These are phyloP conservation scores for Oreochromis mossambicus DNA, from an alignment of 2,797 vertebrate species.

Conservation along the genomic window DNA sequence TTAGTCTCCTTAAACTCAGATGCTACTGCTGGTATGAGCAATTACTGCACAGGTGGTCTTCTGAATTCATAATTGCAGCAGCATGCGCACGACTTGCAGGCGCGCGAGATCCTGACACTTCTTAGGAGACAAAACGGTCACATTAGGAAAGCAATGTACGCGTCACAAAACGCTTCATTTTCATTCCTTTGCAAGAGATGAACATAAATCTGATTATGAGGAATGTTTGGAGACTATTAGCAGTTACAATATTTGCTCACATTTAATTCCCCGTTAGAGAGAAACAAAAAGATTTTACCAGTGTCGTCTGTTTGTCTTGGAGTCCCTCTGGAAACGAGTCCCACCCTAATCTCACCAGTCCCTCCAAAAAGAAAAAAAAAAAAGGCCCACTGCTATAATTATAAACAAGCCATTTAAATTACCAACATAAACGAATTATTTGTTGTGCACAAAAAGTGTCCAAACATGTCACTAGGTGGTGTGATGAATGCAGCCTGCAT, in stretches of 20 bases:
- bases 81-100: not conserved
- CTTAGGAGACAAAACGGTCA: not conserved
- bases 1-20: conserved; percentile 35
- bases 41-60: conserved; percentile 21
- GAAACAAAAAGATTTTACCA: not conserved
- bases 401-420: conserved; percentile 33
- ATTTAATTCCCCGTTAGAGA: not conserved
- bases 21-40: conserved; percentile 27
- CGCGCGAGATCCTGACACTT: not conserved
- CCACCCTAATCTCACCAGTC: not conserved
- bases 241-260: not conserved
- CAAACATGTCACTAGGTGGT: conserved; percentile 56
- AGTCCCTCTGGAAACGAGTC: not conserved
- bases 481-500: conserved; percentile 64
- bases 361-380: not conserved
- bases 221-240: not conserved
- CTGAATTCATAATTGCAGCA: conserved; percentile 29
- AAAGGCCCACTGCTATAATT: conserved; percentile 6
- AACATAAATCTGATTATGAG: not conserved
- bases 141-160: not conserved
- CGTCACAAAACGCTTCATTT: not conserved
- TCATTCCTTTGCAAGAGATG: not conserved
- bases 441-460: conserved; percentile 45
- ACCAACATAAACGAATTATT: conserved; percentile 31
- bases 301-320: not conserved